Base-by-base conservation (phyloP, 2,888 invertebrate species). In the Scotopteryx bipunctaria region DNA sequence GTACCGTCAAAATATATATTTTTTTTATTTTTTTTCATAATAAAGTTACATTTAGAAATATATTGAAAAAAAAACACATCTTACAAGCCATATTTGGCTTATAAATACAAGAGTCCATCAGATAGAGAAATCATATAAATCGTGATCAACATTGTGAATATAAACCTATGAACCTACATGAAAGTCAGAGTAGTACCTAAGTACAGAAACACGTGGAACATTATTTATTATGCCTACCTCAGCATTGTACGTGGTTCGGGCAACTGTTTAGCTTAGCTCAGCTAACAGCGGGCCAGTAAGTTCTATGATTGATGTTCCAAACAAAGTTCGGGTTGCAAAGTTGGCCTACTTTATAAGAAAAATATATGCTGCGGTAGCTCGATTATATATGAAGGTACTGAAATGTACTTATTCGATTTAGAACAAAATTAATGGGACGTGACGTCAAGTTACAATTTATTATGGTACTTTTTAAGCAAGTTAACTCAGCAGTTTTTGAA, bases 231-330 rank as follows among this genome's bases (percentile, higher is more conserved):
- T 50, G 47, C 47, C 29, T 36, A 27, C 43, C 31, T 41, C 40
- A 17, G 27, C 19, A 29, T 41, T 48, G 40, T 52, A 55, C 21
- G 31, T 43, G 32, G 53, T 57, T 53, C 35, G 29, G 11, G 43
- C 49, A 54, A 61, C 43, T 54, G 55, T 51, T 56, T 51, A 44
- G 43, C 53, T 55, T 31, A 38, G 11, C 41, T 50, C 35, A 54
- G 55, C 52, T 23, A 37, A 41, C 36, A 32, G 23, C 37, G 23
- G 21, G 19, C 33, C 27, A 29, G 32, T 40, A 52, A 32, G 23
- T 25, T 63, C 46, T 47, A 55, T 73, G 75, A 76, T 77, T 63
- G 59, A 78, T 71, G 59, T 45, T 61, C 48, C 43, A 74, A 76
- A 73, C 69, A 72, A 64, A 69, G 67, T 60, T 73, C 65, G n/a